Percentiles rank a stretch among this genome's conserved stretches.
Evolutionary conservation across 2,797 vertebrate genomes (phyloP).

Genomic region (Platyrinchus mystaceus): DNA sequence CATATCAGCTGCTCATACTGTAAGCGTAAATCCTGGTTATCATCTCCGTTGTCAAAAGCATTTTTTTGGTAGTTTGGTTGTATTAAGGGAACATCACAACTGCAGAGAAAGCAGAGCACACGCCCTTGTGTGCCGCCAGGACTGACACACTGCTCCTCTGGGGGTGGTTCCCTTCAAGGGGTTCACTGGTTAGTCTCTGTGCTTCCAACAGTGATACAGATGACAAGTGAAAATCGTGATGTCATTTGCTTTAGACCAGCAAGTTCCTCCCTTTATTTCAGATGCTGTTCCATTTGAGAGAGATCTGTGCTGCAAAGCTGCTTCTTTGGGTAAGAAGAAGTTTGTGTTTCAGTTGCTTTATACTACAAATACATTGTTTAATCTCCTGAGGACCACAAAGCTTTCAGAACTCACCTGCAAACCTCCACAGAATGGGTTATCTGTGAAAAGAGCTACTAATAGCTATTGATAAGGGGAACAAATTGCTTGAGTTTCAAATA

Average conservation of each 20-base stretch:
- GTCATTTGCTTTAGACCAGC: not conserved
- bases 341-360: not conserved
- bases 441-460: not conserved
- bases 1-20: not conserved
- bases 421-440: not conserved
- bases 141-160: not conserved
- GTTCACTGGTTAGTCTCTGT: not conserved
- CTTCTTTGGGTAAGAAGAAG: not conserved
- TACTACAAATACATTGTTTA: not conserved
- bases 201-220: not conserved
- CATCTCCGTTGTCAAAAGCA: not conserved
- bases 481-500: not conserved
- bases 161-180: rapidly evolving
- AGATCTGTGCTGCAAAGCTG: not conserved
- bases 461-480: not conserved
- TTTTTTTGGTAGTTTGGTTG: not conserved
- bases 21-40: not conserved
- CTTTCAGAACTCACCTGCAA: not conserved
- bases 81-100: not conserved
- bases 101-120: not conserved
- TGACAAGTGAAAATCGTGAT: not conserved
- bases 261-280: not conserved
- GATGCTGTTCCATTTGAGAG: not conserved
- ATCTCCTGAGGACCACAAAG: not conserved
- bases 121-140: rapidly evolving